Conservation (phyloP, 2,113 vertebrate genomes). For the Dicaeum eximium region DNA sequence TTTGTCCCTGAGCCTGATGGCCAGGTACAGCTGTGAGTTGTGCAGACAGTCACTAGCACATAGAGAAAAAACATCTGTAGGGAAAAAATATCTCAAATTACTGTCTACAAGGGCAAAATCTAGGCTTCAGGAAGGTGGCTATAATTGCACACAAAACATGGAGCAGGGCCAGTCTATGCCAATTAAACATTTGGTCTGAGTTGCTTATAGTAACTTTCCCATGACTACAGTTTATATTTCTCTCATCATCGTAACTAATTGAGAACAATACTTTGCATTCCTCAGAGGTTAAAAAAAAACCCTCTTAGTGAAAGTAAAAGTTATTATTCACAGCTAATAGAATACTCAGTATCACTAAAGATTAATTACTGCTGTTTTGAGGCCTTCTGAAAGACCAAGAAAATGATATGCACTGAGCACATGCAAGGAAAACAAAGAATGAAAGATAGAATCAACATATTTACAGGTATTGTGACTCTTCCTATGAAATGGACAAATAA, state of each 20-base stretch:
- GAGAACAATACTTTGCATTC: not conserved
- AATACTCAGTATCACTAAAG: not conserved
- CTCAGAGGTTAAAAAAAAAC: not conserved
- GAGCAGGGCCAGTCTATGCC: not conserved
- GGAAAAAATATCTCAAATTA: not conserved
- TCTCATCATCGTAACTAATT: not conserved
- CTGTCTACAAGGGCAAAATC: not conserved
- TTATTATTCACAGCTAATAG: conserved; percentile 7
- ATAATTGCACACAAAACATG: not conserved
- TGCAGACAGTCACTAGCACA: not conserved
- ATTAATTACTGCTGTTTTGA: conserved; percentile 36
- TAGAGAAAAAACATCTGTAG: not conserved
- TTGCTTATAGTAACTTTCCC: not conserved
- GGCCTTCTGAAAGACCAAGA: not conserved
- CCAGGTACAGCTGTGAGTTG: not conserved
- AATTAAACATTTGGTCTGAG: not conserved
- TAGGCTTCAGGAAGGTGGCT: not conserved
- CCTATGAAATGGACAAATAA: not conserved
- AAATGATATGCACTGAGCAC: not conserved
- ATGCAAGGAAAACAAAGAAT: not conserved
- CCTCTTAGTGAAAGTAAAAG: not conserved
- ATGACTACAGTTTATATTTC: not conserved
- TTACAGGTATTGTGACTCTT: not conserved
- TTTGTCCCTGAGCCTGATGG: not conserved
- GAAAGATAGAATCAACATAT: not conserved